Evolutionary conservation across 2,797 vertebrate species (phyloP).

Genomic region (Dryobates pubescens): DNA sequence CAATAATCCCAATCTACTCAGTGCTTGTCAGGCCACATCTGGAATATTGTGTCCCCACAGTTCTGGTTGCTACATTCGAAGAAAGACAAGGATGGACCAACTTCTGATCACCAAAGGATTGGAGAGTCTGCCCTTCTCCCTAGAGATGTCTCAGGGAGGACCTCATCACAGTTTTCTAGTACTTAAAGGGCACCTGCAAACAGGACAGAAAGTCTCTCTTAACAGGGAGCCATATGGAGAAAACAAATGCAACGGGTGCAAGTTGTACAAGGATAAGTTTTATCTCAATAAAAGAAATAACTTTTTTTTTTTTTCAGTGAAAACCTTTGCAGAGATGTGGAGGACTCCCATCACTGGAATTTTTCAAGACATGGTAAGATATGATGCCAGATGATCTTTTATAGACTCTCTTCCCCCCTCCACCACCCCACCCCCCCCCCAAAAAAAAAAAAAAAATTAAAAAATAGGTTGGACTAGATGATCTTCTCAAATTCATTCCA

Average conservation of each 20-base stretch:
- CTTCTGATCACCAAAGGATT: neutral
- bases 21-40: neutral
- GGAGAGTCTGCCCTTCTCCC: neutral
- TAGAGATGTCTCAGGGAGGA: rapidly evolving
- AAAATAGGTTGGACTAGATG: rapidly evolving
- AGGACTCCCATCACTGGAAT: neutral
- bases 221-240: neutral
- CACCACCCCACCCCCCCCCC: too few relatives aligned
- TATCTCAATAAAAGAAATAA: neutral
- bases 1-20: neutral
- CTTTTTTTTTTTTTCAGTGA: neutral
- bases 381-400: neutral
- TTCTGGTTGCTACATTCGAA: neutral
- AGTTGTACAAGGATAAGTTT: neutral
- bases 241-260: neutral
- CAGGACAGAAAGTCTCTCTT: rapidly evolving
- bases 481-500: neutral
- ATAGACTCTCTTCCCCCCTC: neutral
- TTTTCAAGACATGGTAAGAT: neutral
- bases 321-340: neutral
- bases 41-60: neutral
- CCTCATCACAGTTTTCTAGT: neutral
- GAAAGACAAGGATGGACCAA: neutral
- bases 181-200: neutral
- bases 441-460: neutral